phyloP scores from a whole-genome alignment of 2,888 invertebrate genomes.

The Asteroscopus sphinx region DNA sequence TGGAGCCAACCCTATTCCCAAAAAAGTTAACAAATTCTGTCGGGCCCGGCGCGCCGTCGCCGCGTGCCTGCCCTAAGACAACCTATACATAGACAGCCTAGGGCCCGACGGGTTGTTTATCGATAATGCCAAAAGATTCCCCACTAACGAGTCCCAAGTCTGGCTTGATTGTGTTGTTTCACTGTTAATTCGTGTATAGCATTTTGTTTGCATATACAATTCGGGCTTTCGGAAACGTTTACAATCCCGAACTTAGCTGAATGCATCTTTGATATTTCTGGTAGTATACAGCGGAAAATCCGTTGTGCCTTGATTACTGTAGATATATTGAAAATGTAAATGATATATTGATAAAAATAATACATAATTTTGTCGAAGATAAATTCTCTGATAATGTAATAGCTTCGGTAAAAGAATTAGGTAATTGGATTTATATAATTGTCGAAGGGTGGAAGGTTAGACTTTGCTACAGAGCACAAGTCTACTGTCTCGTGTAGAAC shows the following conservation, averaged over 20 bases:
- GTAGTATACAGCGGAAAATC: too few species aligned
- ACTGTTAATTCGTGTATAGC: constrained; percentile 34
- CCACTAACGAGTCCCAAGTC: constrained; percentile 63
- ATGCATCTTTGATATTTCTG: constrained; percentile 16
- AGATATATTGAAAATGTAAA: background rate
- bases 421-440: constrained; percentile 41
- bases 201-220: constrained; percentile 43
- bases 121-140: constrained; percentile 67
- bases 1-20: constrained; percentile 75
- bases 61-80: constrained; percentile 87
- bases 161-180: constrained; percentile 56
- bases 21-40: constrained; percentile 75
- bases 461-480: constrained; percentile 47
- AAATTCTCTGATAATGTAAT: constrained; percentile 13
- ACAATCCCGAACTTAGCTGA: constrained; percentile 20
- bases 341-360: background rate
- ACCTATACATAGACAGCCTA: constrained; percentile 83
- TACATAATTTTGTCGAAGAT: constrained; percentile 1
- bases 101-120: constrained; percentile 75
- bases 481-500: constrained; percentile 42
- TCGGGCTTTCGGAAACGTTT: constrained; percentile 25
- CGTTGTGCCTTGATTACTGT: background rate
- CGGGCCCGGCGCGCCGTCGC: constrained; percentile 73
- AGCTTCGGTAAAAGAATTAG: constrained; percentile 23
- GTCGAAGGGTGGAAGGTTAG: constrained; percentile 40